Base-by-base conservation (phyloP, 2,113 vertebrate genomes). In the Pachypanchax playfairii region DNA sequence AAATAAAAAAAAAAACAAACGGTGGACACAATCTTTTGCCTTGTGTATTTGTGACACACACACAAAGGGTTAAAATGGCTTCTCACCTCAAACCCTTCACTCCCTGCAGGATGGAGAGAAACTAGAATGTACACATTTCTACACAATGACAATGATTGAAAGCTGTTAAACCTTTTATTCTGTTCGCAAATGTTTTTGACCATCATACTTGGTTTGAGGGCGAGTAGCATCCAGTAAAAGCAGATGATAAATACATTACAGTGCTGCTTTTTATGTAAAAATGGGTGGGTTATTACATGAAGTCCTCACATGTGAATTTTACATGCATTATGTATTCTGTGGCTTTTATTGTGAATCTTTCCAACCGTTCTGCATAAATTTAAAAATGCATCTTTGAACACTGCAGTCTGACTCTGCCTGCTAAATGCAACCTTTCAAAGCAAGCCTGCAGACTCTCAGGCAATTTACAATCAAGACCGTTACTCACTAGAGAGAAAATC, bases 21-120 rank as follows among this genome's bases (percentile, higher is more conserved):
- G 56, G 0, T 44, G 39, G 17, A 59, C 53, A 77, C 14, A 6
- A 41, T 73, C 41, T 75, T 86, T 77, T 46, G 65, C 38, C 52
- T 52, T 48, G 55, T 71, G 44, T 39, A 50, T 78, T 41, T 57
- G 65, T 72, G 65, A 83, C 57, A 79, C 57, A 58, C 66, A 82
- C 65, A 80, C 25, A 82, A 78, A 59, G 77, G 72, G 75, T 72
- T 83, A 84, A 86, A 84, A 86, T 83, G 70, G 75, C 75, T 72
- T 83, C 85, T 87, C 82, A 84, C 83, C 84, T 89, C 62, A 74
- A 80, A 86, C 65, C 79, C 55, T 70, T 85, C 48, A 77, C 77
- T 84, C 70, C 64, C 87, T 83, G 80, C 72, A 83, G 72, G 65
- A 83, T 50, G 70, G 79, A 88, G 51, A 86, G 70, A 88, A 84